A percentile compares a stretch with the other conserved stretches of the same genome.
These are phyloP conservation scores for Epistrophella euchroma DNA, from an alignment of 2,888 invertebrate species.

Conservation along the genomic window DNA sequence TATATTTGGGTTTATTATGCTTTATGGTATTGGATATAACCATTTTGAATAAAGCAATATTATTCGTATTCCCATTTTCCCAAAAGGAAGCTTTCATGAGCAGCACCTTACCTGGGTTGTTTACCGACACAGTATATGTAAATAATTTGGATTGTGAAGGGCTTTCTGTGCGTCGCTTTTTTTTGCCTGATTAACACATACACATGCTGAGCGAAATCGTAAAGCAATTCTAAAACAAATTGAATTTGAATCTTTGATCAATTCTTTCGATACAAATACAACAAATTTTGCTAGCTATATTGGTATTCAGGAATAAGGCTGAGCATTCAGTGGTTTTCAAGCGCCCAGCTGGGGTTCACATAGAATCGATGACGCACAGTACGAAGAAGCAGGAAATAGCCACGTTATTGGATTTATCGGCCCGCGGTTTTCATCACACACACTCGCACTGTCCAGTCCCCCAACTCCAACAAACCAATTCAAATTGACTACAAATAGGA, in stretches of 20 bases:
- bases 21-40: neutral
- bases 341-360: conserved; percentile 8
- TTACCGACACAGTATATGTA: neutral
- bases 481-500: conserved; percentile 66
- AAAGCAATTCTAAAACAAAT: conserved; percentile 43
- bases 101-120: neutral
- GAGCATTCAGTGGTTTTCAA: neutral
- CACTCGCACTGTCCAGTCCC: neutral
- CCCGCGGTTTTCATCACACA: conserved; percentile 46
- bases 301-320: neutral
- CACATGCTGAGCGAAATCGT: neutral
- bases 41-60: neutral
- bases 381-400: conserved; percentile 27
- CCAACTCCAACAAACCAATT: conserved; percentile 51
- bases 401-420: conserved; percentile 65
- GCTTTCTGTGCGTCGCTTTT: conserved; percentile 17
- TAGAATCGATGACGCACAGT: conserved; percentile 2
- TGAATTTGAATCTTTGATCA: conserved; percentile 66
- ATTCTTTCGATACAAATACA: conserved; percentile 38
- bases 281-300: neutral
- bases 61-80: neutral
- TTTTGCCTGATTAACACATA: conserved; percentile 36
- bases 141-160: neutral
- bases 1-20: neutral
- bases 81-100: neutral